phyloP scores from a whole-genome alignment of 2,113 vertebrate species.

The Vulpes lagopus region DNA sequence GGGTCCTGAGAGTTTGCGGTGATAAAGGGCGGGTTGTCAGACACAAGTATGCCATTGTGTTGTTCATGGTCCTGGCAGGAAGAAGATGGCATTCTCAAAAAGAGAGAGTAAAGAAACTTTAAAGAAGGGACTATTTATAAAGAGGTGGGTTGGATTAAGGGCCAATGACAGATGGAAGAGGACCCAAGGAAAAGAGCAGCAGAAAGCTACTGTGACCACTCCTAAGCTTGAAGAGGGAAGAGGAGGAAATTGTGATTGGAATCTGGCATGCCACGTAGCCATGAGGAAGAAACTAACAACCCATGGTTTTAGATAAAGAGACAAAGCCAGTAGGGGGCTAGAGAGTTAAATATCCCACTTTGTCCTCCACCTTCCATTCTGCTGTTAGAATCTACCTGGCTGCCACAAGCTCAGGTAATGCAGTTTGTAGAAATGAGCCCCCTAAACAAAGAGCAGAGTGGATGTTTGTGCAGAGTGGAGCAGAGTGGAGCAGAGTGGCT shows the following conservation, averaged over 20 bases:
- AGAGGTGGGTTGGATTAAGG: not conserved
- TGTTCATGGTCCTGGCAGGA: not conserved
- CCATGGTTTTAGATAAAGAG: not conserved
- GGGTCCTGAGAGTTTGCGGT: not conserved
- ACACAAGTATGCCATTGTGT: not conserved
- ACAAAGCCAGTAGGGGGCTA: not conserved
- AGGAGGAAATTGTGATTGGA: not conserved
- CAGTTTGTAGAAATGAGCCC: not conserved
- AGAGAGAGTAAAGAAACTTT: not conserved
- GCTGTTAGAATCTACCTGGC: not conserved
- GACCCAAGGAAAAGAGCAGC: not conserved
- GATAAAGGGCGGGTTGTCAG: not conserved
- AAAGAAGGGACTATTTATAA: not conserved
- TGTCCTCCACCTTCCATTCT: not conserved
- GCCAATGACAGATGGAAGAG: not conserved
- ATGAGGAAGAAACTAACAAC: conserved; percentile 25
- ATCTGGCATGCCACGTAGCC: not conserved
- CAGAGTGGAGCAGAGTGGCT: not conserved
- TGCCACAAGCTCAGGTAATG: not conserved
- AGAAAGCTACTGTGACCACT: not conserved
- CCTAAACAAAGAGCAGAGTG: not conserved
- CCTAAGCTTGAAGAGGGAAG: not conserved
- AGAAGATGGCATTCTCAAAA: not conserved
- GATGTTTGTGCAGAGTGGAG: no score
- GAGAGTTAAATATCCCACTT: not conserved